Evolutionary conservation across 2,113 vertebrate genomes (phyloP), one percentile per base, ranked within the genome.

Genomic region (Penelope pileata): DNA sequence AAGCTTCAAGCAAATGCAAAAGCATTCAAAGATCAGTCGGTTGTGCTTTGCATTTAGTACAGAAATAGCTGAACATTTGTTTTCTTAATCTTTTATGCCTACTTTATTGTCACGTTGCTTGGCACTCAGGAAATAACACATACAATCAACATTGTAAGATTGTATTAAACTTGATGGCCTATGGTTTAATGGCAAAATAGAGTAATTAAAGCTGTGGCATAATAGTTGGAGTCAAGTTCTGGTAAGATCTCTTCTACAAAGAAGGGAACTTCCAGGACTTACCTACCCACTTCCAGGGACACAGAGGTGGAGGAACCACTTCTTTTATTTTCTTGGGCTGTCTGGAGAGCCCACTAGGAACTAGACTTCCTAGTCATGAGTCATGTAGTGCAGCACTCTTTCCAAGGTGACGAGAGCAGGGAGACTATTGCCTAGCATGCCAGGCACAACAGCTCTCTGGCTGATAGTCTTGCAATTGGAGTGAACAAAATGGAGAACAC

Each of bases 71-170:
- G 27, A 95, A 87, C 66, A 15, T 92, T 96, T 90, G 72, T 93
- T 96, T 97, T 90, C 81, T 92, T 93, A 86, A 70, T 95, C 80
- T 83, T 94, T 95, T 82, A 90, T 86, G 75, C 75, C 75, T 92
- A 50, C 74, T 94, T 95, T 93, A 94, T 96, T 96, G 95, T 97
- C 95, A 86, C 94, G 91, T 96, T 97, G 96, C 95, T 94, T 97
- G 97, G 97, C 96, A 92, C 97, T 97, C 95, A 92, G 94, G 66
- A 95, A 93, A 91, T 94, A 94, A 48, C 88, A 90, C 40, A 32
- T 47, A 85, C 87, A 91, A 97, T 97, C 95, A 96, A 94, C 95
- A 96, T 42, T 69, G 95, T 90, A 80, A 60, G 82, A 88, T 88
- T 34, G 74, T 87, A 87, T 97, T 97, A 97, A 96, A 94, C 81